Evolutionary conservation across 2,113 vertebrate genomes (phyloP), one percentile per base, ranked within the genome.

Genomic region (Bubo blakistoni): DNA sequence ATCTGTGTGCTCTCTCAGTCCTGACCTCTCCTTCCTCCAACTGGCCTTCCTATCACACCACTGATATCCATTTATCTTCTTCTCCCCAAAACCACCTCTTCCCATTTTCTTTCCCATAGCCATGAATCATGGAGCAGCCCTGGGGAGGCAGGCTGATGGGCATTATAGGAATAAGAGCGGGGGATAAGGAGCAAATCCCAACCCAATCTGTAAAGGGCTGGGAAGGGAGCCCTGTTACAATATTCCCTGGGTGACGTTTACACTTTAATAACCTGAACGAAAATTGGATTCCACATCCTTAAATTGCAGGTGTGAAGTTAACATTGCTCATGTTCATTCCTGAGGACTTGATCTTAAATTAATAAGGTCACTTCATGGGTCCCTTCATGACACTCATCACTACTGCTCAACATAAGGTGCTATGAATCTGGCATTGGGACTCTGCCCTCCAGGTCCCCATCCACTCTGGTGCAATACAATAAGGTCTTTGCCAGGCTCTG

Each of bases 11-110:
- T 94, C 44, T 65, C 63, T 66, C 49, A 84, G 42, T 70, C 58
- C 58, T 95, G 92, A 94, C 85, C 61, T 58, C 88, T 92, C 88
- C 70, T 96, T 95, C 95, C 95, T 94, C 62, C 74, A 80, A 47
- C 65, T 94, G 96, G 94, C 92, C 94, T 92, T 90, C 27, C 62
- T 42, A 49, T 83, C 3, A 0, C 27, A 38, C 72, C n/a, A 13
- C 27, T 40, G 47, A 62, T 85, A 95, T 6, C 66, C 81, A 80
- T 94, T 92, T 87, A 76, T 79, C 74, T 91, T 38, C 81, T 49
- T 16, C 80, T 89, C 44, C 69, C 77, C 20, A 94, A 95, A 72
- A 3, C 18, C 65, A 88, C 61, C 57, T 89, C 90, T 95, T 92
- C 70, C 69, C 62, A 0, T 95, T 59, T 81, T 94, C 78, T 84